These are phyloP conservation scores for Hydrophis major DNA, from an alignment of 2,797 vertebrate genomes.

Conservation along the genomic window DNA sequence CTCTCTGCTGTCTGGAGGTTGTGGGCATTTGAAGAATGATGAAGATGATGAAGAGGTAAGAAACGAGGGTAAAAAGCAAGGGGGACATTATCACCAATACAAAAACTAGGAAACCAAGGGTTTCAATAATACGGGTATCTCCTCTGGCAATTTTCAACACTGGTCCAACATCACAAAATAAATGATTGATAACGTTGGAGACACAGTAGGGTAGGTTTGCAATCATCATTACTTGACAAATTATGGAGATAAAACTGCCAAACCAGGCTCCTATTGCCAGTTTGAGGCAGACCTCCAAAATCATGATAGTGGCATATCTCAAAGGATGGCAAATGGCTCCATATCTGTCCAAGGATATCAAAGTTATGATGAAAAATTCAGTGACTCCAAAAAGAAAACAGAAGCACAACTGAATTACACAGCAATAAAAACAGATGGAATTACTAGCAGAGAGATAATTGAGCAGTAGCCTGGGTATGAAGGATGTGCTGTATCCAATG, in stretches of 20 bases:
- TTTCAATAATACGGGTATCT: background rate
- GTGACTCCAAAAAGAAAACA: too few relatives aligned
- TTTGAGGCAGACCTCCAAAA: background rate
- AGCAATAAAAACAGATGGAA: too few relatives aligned
- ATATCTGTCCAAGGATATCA: too few relatives aligned
- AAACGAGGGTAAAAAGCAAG: background rate
- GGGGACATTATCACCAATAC: background rate
- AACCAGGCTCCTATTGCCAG: background rate
- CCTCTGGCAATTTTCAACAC: constrained; percentile 8
- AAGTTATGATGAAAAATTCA: too few relatives aligned
- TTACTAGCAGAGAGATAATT: too few relatives aligned
- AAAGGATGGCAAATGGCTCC: too few relatives aligned
- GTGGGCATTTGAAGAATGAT: constrained; percentile 4
- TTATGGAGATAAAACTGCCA: background rate
- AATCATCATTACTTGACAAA: background rate
- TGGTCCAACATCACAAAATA: background rate
- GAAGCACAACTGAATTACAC: too few relatives aligned
- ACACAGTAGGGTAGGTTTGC: background rate
- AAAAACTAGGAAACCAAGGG: background rate
- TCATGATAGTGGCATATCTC: background rate
- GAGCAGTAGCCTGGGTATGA: too few relatives aligned
- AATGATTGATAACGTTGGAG: background rate
- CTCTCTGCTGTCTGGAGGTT: background rate
- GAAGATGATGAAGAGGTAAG: constrained; percentile 8
- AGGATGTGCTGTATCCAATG: constrained; percentile 22